Percentiles rank a stretch among this genome's conserved stretches.
Evolutionary conservation across 2,888 invertebrate species (phyloP).

Genomic region (Caenorhabditis virilis): DNA sequence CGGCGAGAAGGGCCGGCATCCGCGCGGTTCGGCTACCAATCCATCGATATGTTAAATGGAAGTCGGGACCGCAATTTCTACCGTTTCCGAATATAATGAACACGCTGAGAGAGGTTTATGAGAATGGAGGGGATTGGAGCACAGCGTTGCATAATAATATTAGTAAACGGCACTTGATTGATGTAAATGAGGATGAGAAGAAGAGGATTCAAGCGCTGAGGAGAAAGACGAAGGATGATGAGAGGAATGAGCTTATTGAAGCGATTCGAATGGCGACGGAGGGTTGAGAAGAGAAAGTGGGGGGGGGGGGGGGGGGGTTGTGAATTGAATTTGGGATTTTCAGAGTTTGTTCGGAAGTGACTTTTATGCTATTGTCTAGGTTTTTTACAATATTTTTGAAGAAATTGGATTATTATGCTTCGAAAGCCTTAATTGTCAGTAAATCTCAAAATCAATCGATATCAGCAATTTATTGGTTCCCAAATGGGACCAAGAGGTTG

Average conservation of each 20-base stretch:
- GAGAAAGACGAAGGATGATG: conserved; percentile 20
- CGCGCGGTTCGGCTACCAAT: conserved; percentile 53
- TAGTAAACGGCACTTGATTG: conserved; percentile 25
- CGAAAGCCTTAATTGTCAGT: too few relatives aligned
- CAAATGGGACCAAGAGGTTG: too few relatives aligned
- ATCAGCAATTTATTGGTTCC: too few relatives aligned
- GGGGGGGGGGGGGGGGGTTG: neutral
- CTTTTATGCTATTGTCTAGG: too few relatives aligned
- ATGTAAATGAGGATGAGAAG: conserved; percentile 14
- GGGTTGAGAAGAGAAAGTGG: neutral
- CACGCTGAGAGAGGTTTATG: conserved; percentile 45
- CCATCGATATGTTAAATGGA: conserved; percentile 58
- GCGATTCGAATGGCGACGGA: conserved; percentile 20
- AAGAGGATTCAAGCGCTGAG: conserved; percentile 12
- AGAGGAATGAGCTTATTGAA: conserved; percentile 26
- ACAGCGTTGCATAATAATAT: conserved; percentile 52
- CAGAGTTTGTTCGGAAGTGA: too few relatives aligned
- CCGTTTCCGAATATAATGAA: conserved; percentile 52
- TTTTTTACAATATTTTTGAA: too few relatives aligned
- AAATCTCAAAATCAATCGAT: too few relatives aligned
- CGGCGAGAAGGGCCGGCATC: conserved; percentile 40
- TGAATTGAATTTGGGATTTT: too few relatives aligned
- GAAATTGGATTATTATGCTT: too few relatives aligned
- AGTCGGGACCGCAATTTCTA: conserved; percentile 50
- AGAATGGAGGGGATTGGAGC: conserved; percentile 61